phyloP scores from a whole-genome alignment of 2,888 invertebrate species.

The Frankliniella intonsa region DNA sequence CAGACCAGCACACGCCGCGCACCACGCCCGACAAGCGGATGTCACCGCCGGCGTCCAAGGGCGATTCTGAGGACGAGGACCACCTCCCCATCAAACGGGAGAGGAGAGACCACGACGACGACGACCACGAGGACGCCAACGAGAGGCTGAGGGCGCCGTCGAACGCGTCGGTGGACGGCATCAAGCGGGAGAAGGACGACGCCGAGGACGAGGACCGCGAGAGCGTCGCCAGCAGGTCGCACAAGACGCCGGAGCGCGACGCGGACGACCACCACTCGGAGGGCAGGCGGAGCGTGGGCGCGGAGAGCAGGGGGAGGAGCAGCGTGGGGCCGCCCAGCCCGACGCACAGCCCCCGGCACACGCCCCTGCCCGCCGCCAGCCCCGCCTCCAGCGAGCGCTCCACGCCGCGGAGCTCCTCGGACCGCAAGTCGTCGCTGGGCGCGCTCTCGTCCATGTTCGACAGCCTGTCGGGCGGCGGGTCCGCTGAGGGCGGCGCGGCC shows the following conservation, averaged over 20 bases:
- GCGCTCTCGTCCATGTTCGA: constrained; percentile 89
- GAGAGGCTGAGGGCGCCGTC: constrained; percentile 41
- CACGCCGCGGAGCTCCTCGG: constrained; percentile 63
- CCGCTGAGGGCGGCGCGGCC: constrained; percentile 50
- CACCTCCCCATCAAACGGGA: constrained; percentile 40
- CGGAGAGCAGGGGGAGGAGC: constrained; percentile 47
- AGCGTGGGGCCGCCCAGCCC: constrained; percentile 32
- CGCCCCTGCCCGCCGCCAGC: constrained; percentile 33
- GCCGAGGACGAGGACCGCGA: constrained; percentile 37
- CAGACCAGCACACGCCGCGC: constrained; percentile 60
- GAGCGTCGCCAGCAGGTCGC: constrained; percentile 36
- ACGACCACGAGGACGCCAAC: constrained; percentile 44
- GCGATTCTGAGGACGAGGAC: constrained; percentile 43
- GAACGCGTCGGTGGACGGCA: constrained; percentile 33
- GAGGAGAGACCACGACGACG: constrained; percentile 45
- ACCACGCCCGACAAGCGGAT: constrained; percentile 66
- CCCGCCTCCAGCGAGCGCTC: constrained; percentile 71
- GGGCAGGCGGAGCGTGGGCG: constrained; percentile 35
- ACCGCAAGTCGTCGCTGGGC: constrained; percentile 50
- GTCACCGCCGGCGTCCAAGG: constrained; percentile 54
- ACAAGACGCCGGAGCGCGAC: constrained; percentile 40
- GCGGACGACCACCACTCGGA: constrained; percentile 34
- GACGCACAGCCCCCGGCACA: constrained; percentile 28
- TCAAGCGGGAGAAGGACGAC: constrained; percentile 36
- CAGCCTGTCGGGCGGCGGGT: constrained; percentile 61